Evolutionary conservation across 2,888 invertebrate genomes (phyloP), one percentile per base, ranked within the genome.

Genomic region (Tuta absoluta): DNA sequence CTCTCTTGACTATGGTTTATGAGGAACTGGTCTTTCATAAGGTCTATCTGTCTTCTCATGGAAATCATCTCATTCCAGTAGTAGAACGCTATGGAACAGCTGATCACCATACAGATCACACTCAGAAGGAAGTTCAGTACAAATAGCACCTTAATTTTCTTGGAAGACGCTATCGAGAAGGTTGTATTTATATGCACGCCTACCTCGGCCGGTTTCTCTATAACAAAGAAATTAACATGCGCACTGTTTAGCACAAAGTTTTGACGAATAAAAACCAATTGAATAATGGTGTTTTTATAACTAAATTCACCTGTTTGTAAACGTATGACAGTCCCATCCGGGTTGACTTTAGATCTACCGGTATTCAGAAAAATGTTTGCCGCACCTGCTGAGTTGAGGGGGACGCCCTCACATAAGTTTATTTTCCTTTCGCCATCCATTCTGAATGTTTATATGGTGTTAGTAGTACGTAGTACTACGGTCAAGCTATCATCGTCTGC

Each of bases 151-250:
- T 83, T 89, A 72, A 91, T 85, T 87, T 90, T 91, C 87, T 88
- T 90, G 79, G 89, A 89, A 86, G 91, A 89, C 85, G 88, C 89
- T 78, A 90, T 85, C 63, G 89, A 86, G 72, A 89, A 83, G 64
- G 90, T 91, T 41, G 91, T 90, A 73, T 91, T 90, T 73, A 91
- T 88, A 72, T 91, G 90, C 63, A 91, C 85, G 71, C 89, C 91
- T 74, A 90, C 86, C 72, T 91, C 90, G 38, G 88, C 77, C 28
- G 86, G 84, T 68, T 87, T 89, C 67, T 86, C 90, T 90, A 82
- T 64, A 86, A 87, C 62, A 71, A 71, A 64, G 71, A 71, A 68
- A 71, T 69, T 58, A 45, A 17, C 37, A 33, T 56, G 28, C 17
- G 33, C 51, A 56, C 41, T n/a, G 11, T 58, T 63, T 38, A 53